Percentiles rank a stretch among this genome's conserved stretches.
Conservation (phyloP, 1,140 invertebrate species). For the Trissolcus basalis region DNA sequence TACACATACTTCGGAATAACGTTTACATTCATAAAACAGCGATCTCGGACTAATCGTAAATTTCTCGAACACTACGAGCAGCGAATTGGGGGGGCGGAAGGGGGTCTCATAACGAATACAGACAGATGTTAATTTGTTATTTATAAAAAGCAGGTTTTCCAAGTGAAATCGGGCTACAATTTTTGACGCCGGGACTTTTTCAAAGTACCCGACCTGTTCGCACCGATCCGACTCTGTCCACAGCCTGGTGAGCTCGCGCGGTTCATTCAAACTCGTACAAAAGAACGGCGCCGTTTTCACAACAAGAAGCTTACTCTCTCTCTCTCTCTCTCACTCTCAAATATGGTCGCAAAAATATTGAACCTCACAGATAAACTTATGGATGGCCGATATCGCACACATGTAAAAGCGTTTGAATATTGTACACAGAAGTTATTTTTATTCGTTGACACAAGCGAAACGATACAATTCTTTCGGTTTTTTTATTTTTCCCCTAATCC, state of each 20-base stretch:
- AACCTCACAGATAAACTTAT: too few species aligned
- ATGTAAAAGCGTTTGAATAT: slow-evolving; percentile 18
- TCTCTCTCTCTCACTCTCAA: slow-evolving; percentile 6
- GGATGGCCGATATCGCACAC: background rate
- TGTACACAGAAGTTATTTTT: slow-evolving; percentile 25
- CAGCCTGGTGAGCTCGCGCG: slow-evolving; percentile 56
- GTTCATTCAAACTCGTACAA: slow-evolving; percentile 49
- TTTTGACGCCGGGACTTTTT: too few species aligned
- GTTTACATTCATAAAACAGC: slow-evolving; percentile 63
- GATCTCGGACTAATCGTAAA: slow-evolving; percentile 56
- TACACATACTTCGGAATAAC: slow-evolving; percentile 62
- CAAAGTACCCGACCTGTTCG: slow-evolving; percentile 11
- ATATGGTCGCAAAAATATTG: slow-evolving; percentile 32
- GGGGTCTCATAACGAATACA: slow-evolving; percentile 39
- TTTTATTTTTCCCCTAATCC: too few species aligned
- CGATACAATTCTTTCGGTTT: slow-evolving; percentile 58
- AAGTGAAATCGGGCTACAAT: too few species aligned
- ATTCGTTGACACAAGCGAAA: slow-evolving; percentile 17
- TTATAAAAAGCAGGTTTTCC: too few species aligned
- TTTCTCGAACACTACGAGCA: too few species aligned
- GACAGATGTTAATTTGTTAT: slow-evolving; percentile 35
- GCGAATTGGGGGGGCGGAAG: too few species aligned
- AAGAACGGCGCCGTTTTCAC: slow-evolving; percentile 37
- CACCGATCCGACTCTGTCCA: slow-evolving; percentile 43
- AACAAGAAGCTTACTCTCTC: slow-evolving; percentile 1